A percentile compares a stretch with the other conserved stretches of the same genome.
phyloP scores from a whole-genome alignment of 2,888 invertebrate species.

The Tachina fera region DNA sequence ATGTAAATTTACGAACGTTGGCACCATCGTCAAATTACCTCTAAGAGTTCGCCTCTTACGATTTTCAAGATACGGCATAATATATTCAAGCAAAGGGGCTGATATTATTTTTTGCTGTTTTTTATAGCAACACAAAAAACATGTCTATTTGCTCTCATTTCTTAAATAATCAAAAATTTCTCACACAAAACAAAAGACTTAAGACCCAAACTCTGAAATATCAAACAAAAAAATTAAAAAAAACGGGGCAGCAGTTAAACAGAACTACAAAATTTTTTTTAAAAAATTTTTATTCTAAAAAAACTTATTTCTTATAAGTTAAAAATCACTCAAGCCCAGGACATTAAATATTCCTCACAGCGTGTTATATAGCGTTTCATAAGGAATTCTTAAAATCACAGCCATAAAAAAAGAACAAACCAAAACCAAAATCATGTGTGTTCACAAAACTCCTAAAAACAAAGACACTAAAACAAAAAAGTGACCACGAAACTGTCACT shows the following conservation, averaged over 20 bases:
- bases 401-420: slow-evolving; percentile 28
- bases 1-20: too few species aligned
- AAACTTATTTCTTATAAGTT: slow-evolving; percentile 35
- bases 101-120: not conserved
- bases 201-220: slow-evolving; percentile 16
- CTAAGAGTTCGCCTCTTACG: too few species aligned
- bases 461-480: slow-evolving; percentile 19
- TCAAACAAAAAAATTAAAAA: slow-evolving; percentile 26
- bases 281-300: slow-evolving; percentile 26
- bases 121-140: not conserved
- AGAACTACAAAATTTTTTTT: not conserved
- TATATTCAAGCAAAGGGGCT: too few species aligned
- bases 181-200: slow-evolving; percentile 64
- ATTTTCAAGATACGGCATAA: too few species aligned
- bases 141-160: slow-evolving; percentile 3
- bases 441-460: slow-evolving; percentile 25
- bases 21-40: too few species aligned
- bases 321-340: slow-evolving; percentile 65
- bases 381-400: slow-evolving; percentile 65
- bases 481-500: slow-evolving; percentile 71
- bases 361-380: slow-evolving; percentile 43
- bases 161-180: not conserved
- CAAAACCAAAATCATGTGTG: slow-evolving; percentile 37
- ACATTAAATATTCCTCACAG: slow-evolving; percentile 71
- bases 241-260: not conserved